A percentile compares a stretch with the other conserved stretches of the same genome.
Evolutionary conservation across 2,797 vertebrate species (phyloP).

Genomic region (Notolabrus celidotus): DNA sequence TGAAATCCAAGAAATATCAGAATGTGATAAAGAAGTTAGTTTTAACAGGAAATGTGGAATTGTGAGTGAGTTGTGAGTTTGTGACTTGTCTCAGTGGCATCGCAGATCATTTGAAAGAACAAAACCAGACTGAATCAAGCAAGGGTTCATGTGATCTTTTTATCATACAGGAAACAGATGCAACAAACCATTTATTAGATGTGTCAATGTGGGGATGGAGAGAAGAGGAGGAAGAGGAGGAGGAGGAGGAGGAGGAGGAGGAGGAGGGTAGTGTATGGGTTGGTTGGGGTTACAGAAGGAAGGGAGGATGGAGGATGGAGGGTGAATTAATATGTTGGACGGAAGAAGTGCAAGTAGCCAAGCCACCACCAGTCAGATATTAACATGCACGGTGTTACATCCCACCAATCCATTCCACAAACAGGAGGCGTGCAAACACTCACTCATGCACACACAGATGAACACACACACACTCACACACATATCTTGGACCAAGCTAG

Average conservation of each 20-base stretch:
- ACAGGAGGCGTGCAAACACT: not conserved
- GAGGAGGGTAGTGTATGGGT: too few relatives aligned
- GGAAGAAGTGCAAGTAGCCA: constrained; percentile 36
- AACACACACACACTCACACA: constrained; percentile 5
- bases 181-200: constrained; percentile 40
- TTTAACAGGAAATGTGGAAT: not conserved
- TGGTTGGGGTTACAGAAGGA: constrained; percentile 22
- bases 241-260: constrained; percentile 11
- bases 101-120: constrained; percentile 44
- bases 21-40: not conserved
- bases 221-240: constrained; percentile 11
- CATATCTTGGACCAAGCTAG: constrained; percentile 18
- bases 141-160: constrained; percentile 47
- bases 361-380: constrained; percentile 55
- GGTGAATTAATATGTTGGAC: constrained; percentile 37
- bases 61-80: not conserved
- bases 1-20: not conserved
- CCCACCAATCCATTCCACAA: constrained; percentile 5
- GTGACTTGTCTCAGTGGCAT: constrained; percentile 50
- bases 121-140: constrained; percentile 61
- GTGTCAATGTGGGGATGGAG: constrained; percentile 21
- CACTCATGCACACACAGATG: not conserved
- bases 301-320: not conserved
- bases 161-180: constrained; percentile 56
- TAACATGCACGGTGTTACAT: constrained; percentile 48